Conservation (phyloP, 2,113 vertebrate genomes). For the Ailurus styani region DNA sequence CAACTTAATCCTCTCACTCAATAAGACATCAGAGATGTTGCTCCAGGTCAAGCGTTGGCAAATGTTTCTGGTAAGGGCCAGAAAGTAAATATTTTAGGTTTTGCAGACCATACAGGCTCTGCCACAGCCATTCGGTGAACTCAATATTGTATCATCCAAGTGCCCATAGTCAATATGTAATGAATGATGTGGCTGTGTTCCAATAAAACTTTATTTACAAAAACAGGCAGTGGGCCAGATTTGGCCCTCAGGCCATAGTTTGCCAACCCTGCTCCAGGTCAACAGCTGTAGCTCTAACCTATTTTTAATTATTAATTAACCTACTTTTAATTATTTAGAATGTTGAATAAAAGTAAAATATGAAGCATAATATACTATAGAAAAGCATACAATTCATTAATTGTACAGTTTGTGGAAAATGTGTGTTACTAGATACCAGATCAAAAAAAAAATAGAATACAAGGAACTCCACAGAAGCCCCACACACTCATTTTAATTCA, state of each 20-base stretch:
- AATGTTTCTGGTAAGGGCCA: not conserved
- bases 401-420: not conserved
- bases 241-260: not conserved
- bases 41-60: not conserved
- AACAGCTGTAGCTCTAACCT: not conserved
- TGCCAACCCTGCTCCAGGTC: not conserved
- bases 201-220: conserved; percentile 25
- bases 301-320: not conserved
- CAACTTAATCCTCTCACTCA: not conserved
- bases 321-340: not conserved
- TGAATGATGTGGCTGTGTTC: not conserved
- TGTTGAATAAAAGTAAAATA: not conserved
- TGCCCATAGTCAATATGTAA: not conserved
- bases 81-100: not conserved
- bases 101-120: not conserved
- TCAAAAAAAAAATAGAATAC: not conserved
- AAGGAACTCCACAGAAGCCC: not conserved
- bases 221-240: not conserved
- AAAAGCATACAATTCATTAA: not conserved
- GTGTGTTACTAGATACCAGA: not conserved
- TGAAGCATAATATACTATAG: not conserved
- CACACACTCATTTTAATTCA: not conserved
- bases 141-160: not conserved
- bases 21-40: not conserved
- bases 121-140: not conserved